Percentiles rank a stretch among this genome's conserved stretches.
phyloP scores from a whole-genome alignment of 2,888 invertebrate genomes.

The Cremastobaeus sp. region DNA sequence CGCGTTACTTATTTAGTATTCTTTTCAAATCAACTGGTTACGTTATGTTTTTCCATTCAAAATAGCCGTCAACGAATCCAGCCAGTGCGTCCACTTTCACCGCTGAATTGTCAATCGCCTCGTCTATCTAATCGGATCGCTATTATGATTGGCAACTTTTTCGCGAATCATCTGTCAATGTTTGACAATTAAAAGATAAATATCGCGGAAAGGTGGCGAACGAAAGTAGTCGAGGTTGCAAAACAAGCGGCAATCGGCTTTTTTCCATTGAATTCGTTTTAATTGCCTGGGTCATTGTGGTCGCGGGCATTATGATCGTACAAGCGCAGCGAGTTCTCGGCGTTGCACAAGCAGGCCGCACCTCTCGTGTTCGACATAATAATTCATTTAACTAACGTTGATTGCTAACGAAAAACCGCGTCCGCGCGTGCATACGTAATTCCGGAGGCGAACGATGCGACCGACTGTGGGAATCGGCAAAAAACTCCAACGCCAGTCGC shows the following conservation, averaged over 20 bases:
- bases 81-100: neutral
- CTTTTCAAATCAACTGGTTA: too few relatives aligned
- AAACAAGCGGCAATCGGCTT: slow-evolving; percentile 29
- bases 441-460: slow-evolving; percentile 48
- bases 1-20: too few relatives aligned
- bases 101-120: neutral
- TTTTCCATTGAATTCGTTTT: slow-evolving; percentile 40
- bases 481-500: slow-evolving; percentile 34
- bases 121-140: neutral
- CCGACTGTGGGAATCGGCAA: slow-evolving; percentile 51
- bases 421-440: slow-evolving; percentile 47
- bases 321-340: slow-evolving; percentile 42
- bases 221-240: slow-evolving; percentile 33
- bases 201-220: slow-evolving; percentile 26
- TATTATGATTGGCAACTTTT: slow-evolving; percentile 6
- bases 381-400: slow-evolving; percentile 59
- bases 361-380: slow-evolving; percentile 62
- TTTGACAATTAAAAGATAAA: slow-evolving; percentile 40
- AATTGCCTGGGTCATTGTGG: slow-evolving; percentile 55
- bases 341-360: slow-evolving; percentile 60
- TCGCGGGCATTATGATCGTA: slow-evolving; percentile 35
- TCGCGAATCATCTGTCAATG: slow-evolving; percentile 31
- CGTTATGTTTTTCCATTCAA: too few relatives aligned
- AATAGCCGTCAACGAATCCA: too few relatives aligned
- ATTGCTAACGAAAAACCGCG: slow-evolving; percentile 18